These are phyloP conservation scores for Stegostoma tigrinum DNA, from an alignment of 2,113 vertebrate species.

Conservation along the genomic window DNA sequence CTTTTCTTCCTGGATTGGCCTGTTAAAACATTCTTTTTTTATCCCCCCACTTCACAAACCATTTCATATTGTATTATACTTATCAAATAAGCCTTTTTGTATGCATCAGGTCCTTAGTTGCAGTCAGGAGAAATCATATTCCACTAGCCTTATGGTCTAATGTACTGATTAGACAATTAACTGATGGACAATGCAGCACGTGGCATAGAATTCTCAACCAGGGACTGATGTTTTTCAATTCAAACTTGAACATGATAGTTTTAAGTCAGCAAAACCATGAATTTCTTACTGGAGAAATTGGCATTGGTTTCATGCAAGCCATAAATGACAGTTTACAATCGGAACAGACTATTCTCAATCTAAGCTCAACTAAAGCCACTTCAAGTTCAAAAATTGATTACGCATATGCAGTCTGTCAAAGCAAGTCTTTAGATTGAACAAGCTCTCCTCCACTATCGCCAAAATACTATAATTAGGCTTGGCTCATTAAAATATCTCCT, in stretches of 20 bases:
- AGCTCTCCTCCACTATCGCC: neutral
- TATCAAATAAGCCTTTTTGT: neutral
- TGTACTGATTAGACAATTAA: neutral
- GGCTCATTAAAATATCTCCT: conserved; percentile 22
- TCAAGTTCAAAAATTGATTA: conserved; percentile 22
- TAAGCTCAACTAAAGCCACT: neutral
- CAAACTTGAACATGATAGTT: neutral
- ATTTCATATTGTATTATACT: neutral
- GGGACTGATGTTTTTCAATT: neutral
- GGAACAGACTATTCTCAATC: neutral
- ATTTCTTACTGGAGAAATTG: neutral
- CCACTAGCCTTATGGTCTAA: neutral
- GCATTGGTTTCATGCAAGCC: neutral
- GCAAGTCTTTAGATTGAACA: conserved; percentile 19
- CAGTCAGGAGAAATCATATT: too few species aligned
- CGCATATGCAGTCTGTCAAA: neutral
- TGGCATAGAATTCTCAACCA: neutral
- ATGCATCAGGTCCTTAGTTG: neutral
- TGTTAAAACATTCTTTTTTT: neutral
- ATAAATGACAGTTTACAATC: neutral
- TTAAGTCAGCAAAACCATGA: neutral
- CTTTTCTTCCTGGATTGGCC: neutral
- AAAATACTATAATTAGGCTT: conserved; percentile 11
- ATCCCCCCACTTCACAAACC: neutral
- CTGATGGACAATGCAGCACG: neutral